Base-by-base conservation (phyloP, 2,888 invertebrate species). In the Lithodes maja region DNA sequence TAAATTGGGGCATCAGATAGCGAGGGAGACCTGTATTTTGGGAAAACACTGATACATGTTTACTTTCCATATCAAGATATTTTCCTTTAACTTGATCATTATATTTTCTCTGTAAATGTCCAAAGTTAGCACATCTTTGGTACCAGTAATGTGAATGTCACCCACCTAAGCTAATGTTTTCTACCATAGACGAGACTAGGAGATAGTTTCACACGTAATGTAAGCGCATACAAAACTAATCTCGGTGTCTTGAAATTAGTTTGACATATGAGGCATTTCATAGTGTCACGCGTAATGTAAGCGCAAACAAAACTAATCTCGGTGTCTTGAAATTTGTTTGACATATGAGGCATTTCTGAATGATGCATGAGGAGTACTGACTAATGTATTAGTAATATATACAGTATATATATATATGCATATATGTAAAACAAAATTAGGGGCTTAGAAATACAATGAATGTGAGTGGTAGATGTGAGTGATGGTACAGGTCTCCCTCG, bases 141-240 rank as follows among this genome's bases (percentile, higher is more conserved):
- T 15, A n/a, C 7, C 52, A 81, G 68, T 54, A 33, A 17, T 49
- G 33, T 83, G 68, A 15, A 69, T 83, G 53, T 83, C 83, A 83
- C 75, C 83, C 75, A 75, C 71, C 3, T 83, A 54, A 83, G 53
- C 75, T 83, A 75, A 75, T 83, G 83, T 83, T 83, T 75, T 52
- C 3, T 83, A 33, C 61, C 61, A 61, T 61, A 61, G 61, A 61
- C 7, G 61, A 61, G 61, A 7, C 7, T 61, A 61, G 61, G 61
- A 61, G 61, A 7, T 61, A 61, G 71, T 17, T n/a, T 71, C 71
- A 71, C 71, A 71, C 17, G 5, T 17, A 71, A 12, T n/a, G 15
- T 17, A 2, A 17, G 5, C 71, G n/a, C 71, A 71, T n/a, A 12
- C 71, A 71, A 71, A 71, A 71, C 71, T 71, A n/a, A n/a, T 71